Evolutionary conservation across 2,888 invertebrate genomes (phyloP), one percentile per base, ranked within the genome.

Genomic region (Liopterus haemorrhoidalis): DNA sequence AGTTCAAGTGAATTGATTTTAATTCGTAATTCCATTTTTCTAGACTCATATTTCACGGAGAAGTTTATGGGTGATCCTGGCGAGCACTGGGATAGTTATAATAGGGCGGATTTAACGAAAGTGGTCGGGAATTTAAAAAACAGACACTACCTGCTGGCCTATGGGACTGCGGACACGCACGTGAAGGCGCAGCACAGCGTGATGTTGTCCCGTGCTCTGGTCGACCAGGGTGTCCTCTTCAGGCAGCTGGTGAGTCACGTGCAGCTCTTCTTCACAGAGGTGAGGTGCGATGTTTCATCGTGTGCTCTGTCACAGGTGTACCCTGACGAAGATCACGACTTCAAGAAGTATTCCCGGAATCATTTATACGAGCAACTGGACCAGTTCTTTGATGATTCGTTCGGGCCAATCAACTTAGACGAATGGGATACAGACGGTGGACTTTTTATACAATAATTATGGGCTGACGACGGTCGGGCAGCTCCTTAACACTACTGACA

Each of bases 31-130:
- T n/a, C n/a, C n/a, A n/a, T n/a, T 42, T 44, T 66, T 68, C 19
- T 64, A 89, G 88, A 87, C 69, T 87, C 94, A 4, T 88, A 83
- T 57, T 94, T 89, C 71, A 85, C 92, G 48, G 94, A 95, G 70
- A 78, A 91, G 25, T 91, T 89, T 68, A 80, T 90, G 74, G 90
- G 91, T 1, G 71, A 74, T 41, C 76, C 76, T 25, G 73, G 76
- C 2, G 82, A 82, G 57, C 81, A 85, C 65, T 69, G 77, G 55
- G 67, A 75, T 16, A 79, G 81, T n/a, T 79, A 86, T 58, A 81
- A 82, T 57, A 83, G 81, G 48, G 78, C 84, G 20, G 90, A 91
- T 61, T 74, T 91, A 54, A 83, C 87, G 54, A 76, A 82, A 59
- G 78, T 82, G 62, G 88, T 88, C 2, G 81, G 80, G 36, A 86